Base-by-base conservation (phyloP, 2,888 invertebrate species). In the Sicus ferrugineus region DNA sequence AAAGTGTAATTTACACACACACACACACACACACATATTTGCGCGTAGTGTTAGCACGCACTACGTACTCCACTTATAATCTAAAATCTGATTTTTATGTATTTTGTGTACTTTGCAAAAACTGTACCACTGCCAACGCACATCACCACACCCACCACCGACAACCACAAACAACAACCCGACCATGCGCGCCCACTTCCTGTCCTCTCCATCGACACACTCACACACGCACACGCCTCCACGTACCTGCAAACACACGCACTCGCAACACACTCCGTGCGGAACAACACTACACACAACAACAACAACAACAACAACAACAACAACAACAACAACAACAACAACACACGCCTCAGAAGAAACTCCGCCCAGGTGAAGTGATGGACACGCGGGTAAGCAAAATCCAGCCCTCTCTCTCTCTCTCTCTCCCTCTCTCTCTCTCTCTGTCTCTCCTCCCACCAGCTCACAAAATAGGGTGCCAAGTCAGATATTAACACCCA, bases 301-400 rank as follows among this genome's bases (percentile, higher is more conserved):
- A 28, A 46, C 23, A 46, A 26, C 26, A 23, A 21, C 21, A 34
- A 14, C 34, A 30, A 50, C 19, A n/a, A 63, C 28, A 14, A 21
- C 65, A 52, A 31, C 50, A 21, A 34, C 21, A 34, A 72, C 73
- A 71, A 75, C 73, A 74, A 67, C n/a, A n/a, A 62, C 61, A 70
- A 42, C 66, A 28, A 64, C 50, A 63, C 65, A 59, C 58, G 31
- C 26, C 67, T 34, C 73, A 82, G 81, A 80, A 83, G 79, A 82
- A 94, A 91, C 93, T 95, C 87, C 94, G 95, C 83, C 95, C 95
- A 81, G 95, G 95, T 87, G 95, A 95, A 91, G 93, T 96, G 87
- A 87, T 94, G 88, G 95, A 95, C 86, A 93, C 92, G 90, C 93
- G 94, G 95, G 95, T 96, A 93, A 93, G 87, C 73, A 74, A 69